Evolutionary conservation across 2,797 vertebrate species (phyloP).

Genomic region (Florisuga fusca): DNA sequence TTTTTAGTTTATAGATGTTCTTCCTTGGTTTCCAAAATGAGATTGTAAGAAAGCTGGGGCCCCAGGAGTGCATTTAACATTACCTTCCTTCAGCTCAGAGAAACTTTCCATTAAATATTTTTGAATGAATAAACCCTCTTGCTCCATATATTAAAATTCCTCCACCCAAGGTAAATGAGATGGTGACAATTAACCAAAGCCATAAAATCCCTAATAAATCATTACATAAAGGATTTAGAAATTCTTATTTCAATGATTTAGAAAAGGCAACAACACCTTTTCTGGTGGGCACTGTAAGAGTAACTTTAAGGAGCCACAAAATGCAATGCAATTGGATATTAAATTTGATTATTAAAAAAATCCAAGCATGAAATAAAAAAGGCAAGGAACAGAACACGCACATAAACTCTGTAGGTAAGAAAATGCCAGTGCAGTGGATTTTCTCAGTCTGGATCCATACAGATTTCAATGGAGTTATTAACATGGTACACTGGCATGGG

Average conservation of each 20-base stretch:
- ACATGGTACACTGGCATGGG: not conserved
- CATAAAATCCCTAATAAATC: constrained; percentile 44
- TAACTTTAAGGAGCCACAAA: constrained; percentile 17
- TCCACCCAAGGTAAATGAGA: constrained; percentile 40
- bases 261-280: not conserved
- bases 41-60: constrained; percentile 40
- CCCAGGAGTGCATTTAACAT: constrained; percentile 57
- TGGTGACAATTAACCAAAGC: constrained; percentile 64
- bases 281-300: not conserved
- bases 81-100: constrained; percentile 55
- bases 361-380: not conserved
- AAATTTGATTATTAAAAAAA: constrained; percentile 10
- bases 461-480: not conserved
- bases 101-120: constrained; percentile 66
- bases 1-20: constrained; percentile 46
- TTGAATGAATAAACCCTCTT: constrained; percentile 68
- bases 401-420: not conserved
- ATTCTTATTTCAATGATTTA: not conserved
- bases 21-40: constrained; percentile 64
- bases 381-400: not conserved
- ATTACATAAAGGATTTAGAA: not conserved
- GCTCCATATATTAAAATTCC: constrained; percentile 68
- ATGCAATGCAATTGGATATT: constrained; percentile 22
- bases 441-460: not conserved
- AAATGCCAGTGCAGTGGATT: not conserved